Evolutionary conservation across 1,140 invertebrate genomes (phyloP).

Genomic region (Watersipora subatra): DNA sequence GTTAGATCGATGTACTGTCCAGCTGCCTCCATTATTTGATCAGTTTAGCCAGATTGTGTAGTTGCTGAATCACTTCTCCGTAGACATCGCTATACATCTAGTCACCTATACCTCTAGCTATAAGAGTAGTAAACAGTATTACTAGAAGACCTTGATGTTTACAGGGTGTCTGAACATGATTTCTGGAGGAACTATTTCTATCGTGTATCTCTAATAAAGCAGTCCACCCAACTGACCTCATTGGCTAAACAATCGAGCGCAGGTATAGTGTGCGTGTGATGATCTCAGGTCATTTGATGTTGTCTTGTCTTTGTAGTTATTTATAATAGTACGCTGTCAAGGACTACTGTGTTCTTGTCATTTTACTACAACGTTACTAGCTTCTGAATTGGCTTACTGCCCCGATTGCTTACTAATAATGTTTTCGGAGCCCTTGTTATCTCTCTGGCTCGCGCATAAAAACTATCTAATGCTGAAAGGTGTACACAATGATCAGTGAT

Average conservation of each 20-base stretch:
- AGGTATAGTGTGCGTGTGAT: conserved; percentile 12
- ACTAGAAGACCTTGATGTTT: conserved; percentile 16
- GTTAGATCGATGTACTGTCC: too few species aligned
- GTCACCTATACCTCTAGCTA: too few species aligned
- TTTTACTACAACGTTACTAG: background rate
- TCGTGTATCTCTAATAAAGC: conserved; percentile 89
- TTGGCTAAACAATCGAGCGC: conserved; percentile 28
- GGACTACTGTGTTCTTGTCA: background rate
- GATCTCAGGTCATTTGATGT: background rate
- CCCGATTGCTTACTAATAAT: too few species aligned
- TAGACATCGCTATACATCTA: too few species aligned
- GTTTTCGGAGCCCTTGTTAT: too few species aligned
- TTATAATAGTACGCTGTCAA: background rate
- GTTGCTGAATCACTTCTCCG: too few species aligned
- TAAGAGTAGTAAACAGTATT: background rate
- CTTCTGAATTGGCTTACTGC: too few species aligned
- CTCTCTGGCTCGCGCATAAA: too few species aligned
- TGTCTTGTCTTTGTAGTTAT: background rate
- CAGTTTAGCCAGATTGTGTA: too few species aligned
- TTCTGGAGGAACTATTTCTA: conserved; percentile 99
- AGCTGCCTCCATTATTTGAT: too few species aligned
- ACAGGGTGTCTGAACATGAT: conserved; percentile 86
- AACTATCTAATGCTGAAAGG: too few species aligned
- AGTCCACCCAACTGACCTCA: conserved; percentile 73
- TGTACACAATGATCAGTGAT: too few species aligned